phyloP scores from a whole-genome alignment of 2,888 invertebrate species.

The Tupiocoris notatus region DNA sequence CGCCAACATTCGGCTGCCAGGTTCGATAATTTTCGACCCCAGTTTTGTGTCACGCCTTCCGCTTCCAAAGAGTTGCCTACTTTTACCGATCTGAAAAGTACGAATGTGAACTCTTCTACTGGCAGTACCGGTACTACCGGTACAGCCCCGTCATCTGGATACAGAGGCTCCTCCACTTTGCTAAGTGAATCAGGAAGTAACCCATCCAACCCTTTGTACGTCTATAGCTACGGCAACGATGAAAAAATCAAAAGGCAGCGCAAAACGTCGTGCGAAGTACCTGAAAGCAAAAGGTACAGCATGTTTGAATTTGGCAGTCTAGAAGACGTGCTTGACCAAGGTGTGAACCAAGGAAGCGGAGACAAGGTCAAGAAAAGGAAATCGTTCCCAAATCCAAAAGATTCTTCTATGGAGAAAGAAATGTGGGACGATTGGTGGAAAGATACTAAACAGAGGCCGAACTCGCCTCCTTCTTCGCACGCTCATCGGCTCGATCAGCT shows the following conservation, averaged over 20 bases:
- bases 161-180: constrained; percentile 81
- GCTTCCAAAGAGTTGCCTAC: constrained; percentile 51
- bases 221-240: constrained; percentile 74
- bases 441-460: constrained; percentile 45
- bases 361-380: constrained; percentile 41
- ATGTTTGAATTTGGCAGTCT: constrained; percentile 66
- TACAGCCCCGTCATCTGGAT: constrained; percentile 82
- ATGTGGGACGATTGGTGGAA: constrained; percentile 50
- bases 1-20: constrained; percentile 63
- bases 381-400: constrained; percentile 51
- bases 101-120: constrained; percentile 57
- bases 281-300: constrained; percentile 61
- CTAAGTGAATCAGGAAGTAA: constrained; percentile 70
- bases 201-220: constrained; percentile 70
- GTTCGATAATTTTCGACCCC: constrained; percentile 58
- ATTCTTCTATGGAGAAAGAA: constrained; percentile 54
- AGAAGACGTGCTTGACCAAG: constrained; percentile 36
- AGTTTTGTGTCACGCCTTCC: constrained; percentile 58
- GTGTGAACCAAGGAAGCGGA: constrained; percentile 19
- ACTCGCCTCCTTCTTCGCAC: constrained; percentile 48
- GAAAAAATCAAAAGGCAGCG: constrained; percentile 45
- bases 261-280: constrained; percentile 36
- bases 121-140: constrained; percentile 64
- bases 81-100: constrained; percentile 46
- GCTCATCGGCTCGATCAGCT: constrained; percentile 50